These are phyloP conservation scores for Bombycilla garrulus DNA, from an alignment of 2,113 vertebrate genomes.

Conservation along the genomic window DNA sequence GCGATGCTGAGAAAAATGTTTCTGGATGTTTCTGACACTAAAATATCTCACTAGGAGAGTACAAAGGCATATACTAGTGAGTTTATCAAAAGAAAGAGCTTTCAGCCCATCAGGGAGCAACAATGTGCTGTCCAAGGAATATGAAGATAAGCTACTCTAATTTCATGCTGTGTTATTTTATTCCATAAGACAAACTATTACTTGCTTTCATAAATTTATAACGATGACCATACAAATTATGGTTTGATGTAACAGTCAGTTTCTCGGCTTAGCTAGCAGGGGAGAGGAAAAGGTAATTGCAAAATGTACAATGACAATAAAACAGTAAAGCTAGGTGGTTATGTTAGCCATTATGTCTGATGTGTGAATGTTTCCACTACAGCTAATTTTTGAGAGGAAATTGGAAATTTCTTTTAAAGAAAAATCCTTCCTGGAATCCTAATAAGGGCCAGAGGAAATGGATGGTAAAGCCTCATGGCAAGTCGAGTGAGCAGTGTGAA, in stretches of 20 bases:
- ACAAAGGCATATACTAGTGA: slow-evolving; percentile 2
- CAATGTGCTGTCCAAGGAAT: slow-evolving; percentile 23
- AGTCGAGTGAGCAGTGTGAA: background rate
- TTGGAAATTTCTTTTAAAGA: background rate
- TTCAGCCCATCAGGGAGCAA: slow-evolving; percentile 38
- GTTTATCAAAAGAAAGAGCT: slow-evolving; percentile 31
- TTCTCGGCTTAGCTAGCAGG: background rate
- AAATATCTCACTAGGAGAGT: background rate
- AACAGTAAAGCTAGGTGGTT: background rate
- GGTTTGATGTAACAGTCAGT: slow-evolving; percentile 5
- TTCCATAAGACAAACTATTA: slow-evolving; percentile 34
- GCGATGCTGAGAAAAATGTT: background rate
- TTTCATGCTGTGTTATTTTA: slow-evolving; percentile 58
- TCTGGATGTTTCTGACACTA: background rate
- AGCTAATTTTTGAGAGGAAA: slow-evolving; percentile 5
- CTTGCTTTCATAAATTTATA: slow-evolving; percentile 37
- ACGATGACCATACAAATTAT: background rate
- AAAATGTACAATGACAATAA: slow-evolving; percentile 20
- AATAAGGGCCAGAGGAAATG: background rate
- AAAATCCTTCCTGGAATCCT: background rate
- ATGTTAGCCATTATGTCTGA: slow-evolving; percentile 30
- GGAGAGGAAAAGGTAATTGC: slow-evolving; percentile 37
- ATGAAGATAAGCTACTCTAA: slow-evolving; percentile 29
- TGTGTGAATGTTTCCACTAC: background rate
- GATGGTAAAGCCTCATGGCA: background rate